Percentiles rank a stretch among this genome's conserved stretches.
Conservation (phyloP, 92 coral and sea anemone genomes). For the Siderastrea radians region DNA sequence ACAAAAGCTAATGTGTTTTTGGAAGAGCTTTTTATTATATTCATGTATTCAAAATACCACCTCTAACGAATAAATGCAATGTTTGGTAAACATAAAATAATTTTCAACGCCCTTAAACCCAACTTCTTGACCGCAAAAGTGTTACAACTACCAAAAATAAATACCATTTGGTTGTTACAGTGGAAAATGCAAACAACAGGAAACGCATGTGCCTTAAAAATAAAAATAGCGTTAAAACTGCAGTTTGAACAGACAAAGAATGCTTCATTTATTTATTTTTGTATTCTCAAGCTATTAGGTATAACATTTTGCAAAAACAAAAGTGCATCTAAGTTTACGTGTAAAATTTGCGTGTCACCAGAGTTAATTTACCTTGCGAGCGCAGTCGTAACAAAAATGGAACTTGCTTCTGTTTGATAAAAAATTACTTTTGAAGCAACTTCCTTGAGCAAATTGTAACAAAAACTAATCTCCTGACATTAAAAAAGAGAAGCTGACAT, state of each 20-base stretch:
- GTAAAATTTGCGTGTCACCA: not conserved
- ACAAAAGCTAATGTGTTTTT: slow-evolving; percentile 39
- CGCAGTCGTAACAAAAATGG: too few relatives aligned
- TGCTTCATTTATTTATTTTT: not conserved
- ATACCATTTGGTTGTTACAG: not conserved
- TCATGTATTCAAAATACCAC: not conserved
- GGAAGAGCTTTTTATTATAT: slow-evolving; percentile 13
- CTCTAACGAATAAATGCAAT: not conserved
- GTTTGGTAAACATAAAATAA: slow-evolving; percentile 14
- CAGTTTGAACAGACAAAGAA: not conserved
- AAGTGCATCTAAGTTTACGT: not conserved
- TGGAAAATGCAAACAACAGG: not conserved
- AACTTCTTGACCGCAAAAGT: not conserved
- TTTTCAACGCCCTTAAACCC: not conserved
- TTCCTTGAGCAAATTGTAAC: not conserved
- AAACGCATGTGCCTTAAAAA: not conserved
- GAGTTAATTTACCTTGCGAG: not conserved
- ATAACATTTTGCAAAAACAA: not conserved
- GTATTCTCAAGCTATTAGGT: not conserved
- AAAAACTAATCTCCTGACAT: not conserved
- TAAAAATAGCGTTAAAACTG: not conserved
- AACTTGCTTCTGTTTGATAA: too few relatives aligned
- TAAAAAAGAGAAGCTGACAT: not conserved
- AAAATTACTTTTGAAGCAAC: not conserved
- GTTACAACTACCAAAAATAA: not conserved